A percentile compares a stretch with the other conserved stretches of the same genome.
These are phyloP conservation scores for Vulpes ferrilata DNA, from an alignment of 2,113 vertebrate species.

Conservation along the genomic window DNA sequence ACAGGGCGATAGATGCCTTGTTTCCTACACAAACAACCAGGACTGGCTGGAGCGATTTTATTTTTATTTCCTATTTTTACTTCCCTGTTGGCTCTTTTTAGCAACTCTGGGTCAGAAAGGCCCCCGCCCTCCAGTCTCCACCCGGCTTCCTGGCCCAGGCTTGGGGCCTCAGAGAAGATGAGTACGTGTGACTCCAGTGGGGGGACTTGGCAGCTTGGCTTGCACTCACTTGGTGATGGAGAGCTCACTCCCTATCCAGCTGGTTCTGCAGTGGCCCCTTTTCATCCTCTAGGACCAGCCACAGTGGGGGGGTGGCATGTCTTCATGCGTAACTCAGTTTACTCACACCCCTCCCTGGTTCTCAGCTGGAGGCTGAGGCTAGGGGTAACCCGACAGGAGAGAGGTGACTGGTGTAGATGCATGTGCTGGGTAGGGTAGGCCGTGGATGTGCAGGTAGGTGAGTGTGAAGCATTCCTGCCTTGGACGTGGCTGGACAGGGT, in stretches of 20 bases:
- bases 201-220: neutral
- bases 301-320: neutral
- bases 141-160: conserved; percentile 64
- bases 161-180: neutral
- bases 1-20: neutral
- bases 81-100: conserved; percentile 78
- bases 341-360: neutral
- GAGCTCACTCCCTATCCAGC: neutral
- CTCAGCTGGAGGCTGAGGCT: neutral
- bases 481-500: neutral
- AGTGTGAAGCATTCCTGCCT: neutral
- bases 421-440: neutral
- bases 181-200: neutral
- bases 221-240: neutral
- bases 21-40: conserved; percentile 72
- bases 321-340: neutral
- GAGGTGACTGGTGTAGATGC: neutral
- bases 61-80: conserved; percentile 84
- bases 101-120: conserved; percentile 59
- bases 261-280: neutral
- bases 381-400: accelerated
- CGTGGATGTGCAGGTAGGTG: neutral
- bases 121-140: conserved; percentile 54
- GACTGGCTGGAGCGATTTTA: conserved; percentile 54
- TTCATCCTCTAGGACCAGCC: neutral